phyloP scores from a whole-genome alignment of 2,888 invertebrate species.

The Agrenia bidenticulata region DNA sequence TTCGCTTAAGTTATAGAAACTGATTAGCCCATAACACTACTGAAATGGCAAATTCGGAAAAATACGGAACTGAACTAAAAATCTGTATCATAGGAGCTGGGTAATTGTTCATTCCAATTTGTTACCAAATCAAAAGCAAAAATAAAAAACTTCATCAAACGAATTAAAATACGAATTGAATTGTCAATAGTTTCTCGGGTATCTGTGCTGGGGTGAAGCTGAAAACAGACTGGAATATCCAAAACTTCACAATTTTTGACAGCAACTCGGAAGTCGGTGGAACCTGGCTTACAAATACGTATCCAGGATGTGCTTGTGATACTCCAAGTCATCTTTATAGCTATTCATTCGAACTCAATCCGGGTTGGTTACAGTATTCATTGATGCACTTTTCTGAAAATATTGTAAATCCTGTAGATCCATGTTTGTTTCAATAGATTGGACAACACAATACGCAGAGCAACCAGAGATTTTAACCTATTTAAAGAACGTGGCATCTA shows the following conservation, averaged over 20 bases:
- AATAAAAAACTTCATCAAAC: too few species aligned
- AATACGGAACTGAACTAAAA: slow-evolving; percentile 2
- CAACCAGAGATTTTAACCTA: slow-evolving; percentile 40
- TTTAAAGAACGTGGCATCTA: slow-evolving; percentile 27
- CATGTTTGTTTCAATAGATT: neutral
- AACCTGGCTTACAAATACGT: slow-evolving; percentile 40
- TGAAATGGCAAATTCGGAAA: too few species aligned
- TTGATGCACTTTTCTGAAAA: neutral
- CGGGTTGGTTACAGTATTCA: slow-evolving; percentile 25
- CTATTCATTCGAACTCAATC: slow-evolving; percentile 40
- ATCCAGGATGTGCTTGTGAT: slow-evolving; percentile 44
- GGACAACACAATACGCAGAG: slow-evolving; percentile 15
- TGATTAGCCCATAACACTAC: too few species aligned
- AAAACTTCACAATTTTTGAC: slow-evolving; percentile 36
- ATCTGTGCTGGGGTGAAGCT: slow-evolving; percentile 40
- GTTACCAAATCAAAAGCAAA: neutral
- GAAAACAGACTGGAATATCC: slow-evolving; percentile 18
- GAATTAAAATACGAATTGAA: neutral
- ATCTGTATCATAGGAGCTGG: slow-evolving; percentile 39
- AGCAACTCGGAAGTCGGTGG: slow-evolving; percentile 42
- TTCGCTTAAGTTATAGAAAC: too few species aligned
- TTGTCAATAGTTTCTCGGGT: slow-evolving; percentile 32
- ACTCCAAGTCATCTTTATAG: slow-evolving; percentile 34
- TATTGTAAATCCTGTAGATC: neutral
- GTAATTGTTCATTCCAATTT: slow-evolving; percentile 14